Evolutionary conservation across 2,113 vertebrate species (phyloP).

Genomic region (Chlorodrepanis virens): DNA sequence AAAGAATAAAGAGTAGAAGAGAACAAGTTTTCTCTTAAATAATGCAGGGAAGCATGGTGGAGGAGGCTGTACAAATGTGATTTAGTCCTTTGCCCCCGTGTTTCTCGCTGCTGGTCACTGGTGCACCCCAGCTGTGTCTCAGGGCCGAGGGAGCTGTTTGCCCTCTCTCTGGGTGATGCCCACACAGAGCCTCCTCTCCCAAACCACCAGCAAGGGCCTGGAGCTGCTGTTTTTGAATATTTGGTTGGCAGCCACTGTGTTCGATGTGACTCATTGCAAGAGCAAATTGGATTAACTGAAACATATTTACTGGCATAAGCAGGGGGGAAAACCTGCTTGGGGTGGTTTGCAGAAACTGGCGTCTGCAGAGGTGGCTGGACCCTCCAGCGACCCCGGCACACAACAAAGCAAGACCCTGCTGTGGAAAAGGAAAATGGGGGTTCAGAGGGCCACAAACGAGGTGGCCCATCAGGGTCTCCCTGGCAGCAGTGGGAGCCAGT

Average conservation of each 20-base stretch:
- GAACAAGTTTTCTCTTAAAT: not conserved
- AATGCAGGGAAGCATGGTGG: not conserved
- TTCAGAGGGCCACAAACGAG: not conserved
- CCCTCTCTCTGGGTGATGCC: not conserved
- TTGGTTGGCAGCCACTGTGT: not conserved
- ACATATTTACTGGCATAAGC: conserved; percentile 6
- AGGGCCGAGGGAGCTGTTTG: not conserved
- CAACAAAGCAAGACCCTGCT: too few relatives aligned
- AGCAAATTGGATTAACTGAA: conserved; percentile 51
- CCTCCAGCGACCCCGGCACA: not conserved
- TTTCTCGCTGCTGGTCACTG: not conserved
- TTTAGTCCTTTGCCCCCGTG: not conserved
- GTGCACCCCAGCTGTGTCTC: not conserved
- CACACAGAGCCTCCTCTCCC: not conserved
- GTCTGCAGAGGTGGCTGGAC: not conserved
- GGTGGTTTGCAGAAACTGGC: not conserved
- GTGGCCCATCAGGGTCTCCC: not conserved
- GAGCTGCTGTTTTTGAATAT: not conserved
- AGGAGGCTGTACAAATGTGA: not conserved
- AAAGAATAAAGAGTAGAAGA: not conserved
- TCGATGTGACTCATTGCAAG: not conserved
- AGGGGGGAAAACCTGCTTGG: not conserved
- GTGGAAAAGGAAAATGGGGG: not conserved
- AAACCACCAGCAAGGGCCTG: not conserved
- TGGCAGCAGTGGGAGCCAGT: not conserved